Conservation (phyloP, 2,113 vertebrate species). For the Nyctibius bracteatus region DNA sequence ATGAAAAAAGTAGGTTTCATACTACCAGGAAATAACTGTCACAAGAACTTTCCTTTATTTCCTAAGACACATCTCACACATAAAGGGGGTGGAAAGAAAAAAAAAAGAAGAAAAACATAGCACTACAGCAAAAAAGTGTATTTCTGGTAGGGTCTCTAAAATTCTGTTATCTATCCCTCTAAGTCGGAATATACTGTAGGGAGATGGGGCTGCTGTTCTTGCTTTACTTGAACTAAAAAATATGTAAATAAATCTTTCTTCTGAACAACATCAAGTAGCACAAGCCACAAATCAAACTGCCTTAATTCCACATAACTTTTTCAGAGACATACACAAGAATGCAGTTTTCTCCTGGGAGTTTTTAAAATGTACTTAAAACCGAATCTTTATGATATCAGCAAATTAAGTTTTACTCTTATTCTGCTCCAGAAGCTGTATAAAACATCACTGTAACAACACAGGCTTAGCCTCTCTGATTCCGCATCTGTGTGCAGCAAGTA, state of each 20-base stretch:
- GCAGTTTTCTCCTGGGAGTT: neutral
- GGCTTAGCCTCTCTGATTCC: neutral
- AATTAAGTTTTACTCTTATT: neutral
- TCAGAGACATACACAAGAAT: neutral
- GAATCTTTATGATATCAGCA: neutral
- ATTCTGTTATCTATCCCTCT: neutral
- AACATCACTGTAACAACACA: neutral
- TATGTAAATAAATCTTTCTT: neutral
- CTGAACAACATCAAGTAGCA: neutral
- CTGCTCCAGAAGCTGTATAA: neutral
- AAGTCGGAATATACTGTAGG: neutral
- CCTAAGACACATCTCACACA: neutral
- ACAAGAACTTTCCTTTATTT: neutral
- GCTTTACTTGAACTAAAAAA: neutral
- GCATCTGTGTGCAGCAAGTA: neutral
- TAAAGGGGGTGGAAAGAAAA: neutral
- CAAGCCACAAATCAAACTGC: neutral
- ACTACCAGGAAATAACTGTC: neutral
- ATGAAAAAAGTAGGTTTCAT: neutral
- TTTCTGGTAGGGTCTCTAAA: neutral
- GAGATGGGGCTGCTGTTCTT: neutral
- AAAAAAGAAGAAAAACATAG: neutral
- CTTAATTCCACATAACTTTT: neutral
- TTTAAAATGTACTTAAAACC: neutral
- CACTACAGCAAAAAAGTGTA: neutral